Base-by-base conservation (phyloP, 2,888 invertebrate genomes). In the Drosophila anomalata region DNA sequence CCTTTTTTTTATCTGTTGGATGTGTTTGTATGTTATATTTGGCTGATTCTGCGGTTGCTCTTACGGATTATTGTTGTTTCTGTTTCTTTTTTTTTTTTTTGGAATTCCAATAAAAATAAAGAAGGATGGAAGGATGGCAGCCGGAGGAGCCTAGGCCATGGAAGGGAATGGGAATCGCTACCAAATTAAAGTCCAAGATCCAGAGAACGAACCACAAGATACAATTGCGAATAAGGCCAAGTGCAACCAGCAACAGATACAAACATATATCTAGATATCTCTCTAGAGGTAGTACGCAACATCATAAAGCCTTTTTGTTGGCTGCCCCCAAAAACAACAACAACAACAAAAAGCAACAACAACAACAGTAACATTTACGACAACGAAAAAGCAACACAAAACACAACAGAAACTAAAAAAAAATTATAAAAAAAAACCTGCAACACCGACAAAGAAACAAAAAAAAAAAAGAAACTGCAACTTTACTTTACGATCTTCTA, bases 161-260 rank as follows among this genome's bases (percentile, higher is more conserved):
- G 48, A 50, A 61, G 59, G 59, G 68, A 66, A 74, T 68, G 75
- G 55, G 55, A 55, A 70, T 56, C 47, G 55, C 51, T 41, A 56
- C 78, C 69, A 78, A 81, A 71, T 81, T 78, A 68, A 78, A 78
- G 72, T 65, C 82, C 77, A 81, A 83, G 79, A 79, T 79, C 80
- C 76, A 81, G 76, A 60, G 76, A 60, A 61, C 59, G 9, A 53
- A 36, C 53, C 69, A 57, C 42, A 63, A 77, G 46, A 60, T 71
- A 61, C 70, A 69, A 73, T 71, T 56, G 56, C 59, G 56, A 82
- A 77, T 73, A 72, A 73, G 75, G 77, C 86, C 88, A 86, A 87
- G 87, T 79, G 88, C 84, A 84, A 84, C 74, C 86, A 79, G 72
- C 71, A 62, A 54, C 39, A 29, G 41, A 62, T 11, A 59, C 22